These are phyloP conservation scores for Rhagonycha fulva DNA, from an alignment of 2,888 invertebrate genomes.

Conservation along the genomic window DNA sequence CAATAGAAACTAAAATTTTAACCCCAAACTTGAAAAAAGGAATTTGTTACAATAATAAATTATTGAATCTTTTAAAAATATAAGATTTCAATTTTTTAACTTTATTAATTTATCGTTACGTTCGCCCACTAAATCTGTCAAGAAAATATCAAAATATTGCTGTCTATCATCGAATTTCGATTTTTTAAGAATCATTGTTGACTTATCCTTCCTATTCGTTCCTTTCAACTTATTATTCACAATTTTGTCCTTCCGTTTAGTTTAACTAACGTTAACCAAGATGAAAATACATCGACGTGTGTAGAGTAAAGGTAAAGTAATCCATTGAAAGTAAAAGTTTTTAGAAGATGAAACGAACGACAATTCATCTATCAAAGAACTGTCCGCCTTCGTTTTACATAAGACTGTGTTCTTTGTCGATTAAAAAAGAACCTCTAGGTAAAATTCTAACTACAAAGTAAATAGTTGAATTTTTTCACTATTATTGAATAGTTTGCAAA, in stretches of 20 bases:
- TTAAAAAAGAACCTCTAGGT: neutral
- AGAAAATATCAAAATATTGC: conserved; percentile 40
- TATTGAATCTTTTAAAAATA: no score
- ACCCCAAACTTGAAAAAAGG: conserved; percentile 14
- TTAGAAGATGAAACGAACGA: conserved; percentile 31
- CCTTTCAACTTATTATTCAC: conserved; percentile 41
- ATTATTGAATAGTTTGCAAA: conserved; percentile 45
- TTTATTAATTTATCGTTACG: neutral
- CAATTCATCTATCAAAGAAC: conserved; percentile 47
- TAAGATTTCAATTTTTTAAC: neutral
- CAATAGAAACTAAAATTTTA: conserved; percentile 35
- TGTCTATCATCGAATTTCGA: conserved; percentile 26
- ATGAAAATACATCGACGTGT: conserved; percentile 28
- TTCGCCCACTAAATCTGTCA: conserved; percentile 31
- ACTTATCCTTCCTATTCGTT: conserved; percentile 43
- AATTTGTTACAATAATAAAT: neutral
- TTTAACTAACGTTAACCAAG: conserved; percentile 38
- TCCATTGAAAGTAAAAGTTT: conserved; percentile 10
- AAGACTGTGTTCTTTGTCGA: conserved; percentile 36
- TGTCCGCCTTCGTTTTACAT: conserved; percentile 44
- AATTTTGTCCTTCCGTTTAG: conserved; percentile 54
- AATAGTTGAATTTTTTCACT: conserved; percentile 46
- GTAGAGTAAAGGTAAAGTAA: neutral
- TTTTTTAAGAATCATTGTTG: conserved; percentile 35
- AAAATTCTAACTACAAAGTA: conserved; percentile 39